A percentile compares a stretch with the other conserved stretches of the same genome.
phyloP scores from a whole-genome alignment of 2,797 vertebrate species.

The Delichon dasypus region DNA sequence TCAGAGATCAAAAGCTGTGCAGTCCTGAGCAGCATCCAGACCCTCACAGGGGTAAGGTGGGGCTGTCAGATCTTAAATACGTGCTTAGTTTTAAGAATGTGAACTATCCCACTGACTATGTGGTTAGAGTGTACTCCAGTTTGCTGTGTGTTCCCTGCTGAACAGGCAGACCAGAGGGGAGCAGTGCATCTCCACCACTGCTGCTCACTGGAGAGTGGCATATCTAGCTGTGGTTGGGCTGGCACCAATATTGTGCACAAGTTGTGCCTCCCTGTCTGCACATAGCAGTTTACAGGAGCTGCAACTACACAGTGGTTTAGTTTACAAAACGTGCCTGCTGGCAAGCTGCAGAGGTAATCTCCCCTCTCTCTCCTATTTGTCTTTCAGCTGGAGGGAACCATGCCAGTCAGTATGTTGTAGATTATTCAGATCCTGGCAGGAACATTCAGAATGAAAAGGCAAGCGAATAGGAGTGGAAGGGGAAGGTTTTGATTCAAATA shows the following conservation, averaged over 20 bases:
- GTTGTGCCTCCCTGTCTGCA: background rate
- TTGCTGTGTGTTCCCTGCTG: background rate
- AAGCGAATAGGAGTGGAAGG: background rate
- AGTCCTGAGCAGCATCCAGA: background rate
- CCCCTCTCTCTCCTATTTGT: background rate
- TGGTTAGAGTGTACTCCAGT: background rate
- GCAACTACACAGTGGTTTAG: background rate
- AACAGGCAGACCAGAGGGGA: background rate
- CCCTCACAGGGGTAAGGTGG: background rate
- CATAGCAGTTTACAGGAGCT: background rate
- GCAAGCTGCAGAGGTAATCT: background rate
- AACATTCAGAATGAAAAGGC: slow-evolving; percentile 21
- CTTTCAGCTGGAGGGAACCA: slow-evolving; percentile 27
- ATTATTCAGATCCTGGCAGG: slow-evolving; percentile 2
- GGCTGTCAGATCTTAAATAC: background rate
- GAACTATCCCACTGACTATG: background rate
- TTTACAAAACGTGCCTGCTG: background rate
- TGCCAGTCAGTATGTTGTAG: slow-evolving; percentile 9
- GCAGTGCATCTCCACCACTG: background rate
- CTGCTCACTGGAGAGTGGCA: background rate
- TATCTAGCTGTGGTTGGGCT: background rate
- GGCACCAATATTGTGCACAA: accelerated
- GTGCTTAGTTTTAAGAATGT: background rate
- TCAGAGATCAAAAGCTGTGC: background rate
- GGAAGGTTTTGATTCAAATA: slow-evolving; percentile 10